Conservation (phyloP, 2,113 vertebrate genomes). For the Cyprinodon brontotheroides region DNA sequence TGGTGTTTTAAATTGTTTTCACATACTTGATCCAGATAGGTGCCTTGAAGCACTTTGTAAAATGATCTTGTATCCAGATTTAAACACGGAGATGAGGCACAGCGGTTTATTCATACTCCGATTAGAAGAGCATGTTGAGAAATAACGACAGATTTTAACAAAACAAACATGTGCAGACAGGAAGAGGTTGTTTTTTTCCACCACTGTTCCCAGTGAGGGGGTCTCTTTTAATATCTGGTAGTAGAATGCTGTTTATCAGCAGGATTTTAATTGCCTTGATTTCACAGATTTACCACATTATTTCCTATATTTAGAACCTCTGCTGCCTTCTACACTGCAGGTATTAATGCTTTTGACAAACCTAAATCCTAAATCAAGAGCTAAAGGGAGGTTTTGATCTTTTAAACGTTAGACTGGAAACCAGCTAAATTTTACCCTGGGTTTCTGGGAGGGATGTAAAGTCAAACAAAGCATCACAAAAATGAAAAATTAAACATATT, state of each 20-base stretch:
- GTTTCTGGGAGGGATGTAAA: not conserved
- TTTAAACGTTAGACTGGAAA: not conserved
- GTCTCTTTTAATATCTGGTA: slow-evolving; percentile 5
- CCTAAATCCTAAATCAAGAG: not conserved
- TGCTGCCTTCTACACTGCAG: not conserved
- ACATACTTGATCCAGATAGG: slow-evolving; percentile 14
- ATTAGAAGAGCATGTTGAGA: not conserved
- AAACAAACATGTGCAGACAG: not conserved
- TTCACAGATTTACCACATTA: not conserved
- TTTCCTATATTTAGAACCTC: not conserved
- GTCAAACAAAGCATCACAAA: not conserved
- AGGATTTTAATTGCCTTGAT: not conserved
- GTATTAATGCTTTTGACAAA: not conserved
- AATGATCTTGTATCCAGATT: not conserved
- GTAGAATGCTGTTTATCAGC: slow-evolving; percentile 2
- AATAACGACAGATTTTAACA: not conserved
- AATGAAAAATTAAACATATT: not conserved
- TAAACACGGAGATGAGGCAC: not conserved
- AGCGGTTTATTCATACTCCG: not conserved
- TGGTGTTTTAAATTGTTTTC: slow-evolving; percentile 18
- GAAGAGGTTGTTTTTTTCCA: not conserved
- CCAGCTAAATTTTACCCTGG: too few species aligned
- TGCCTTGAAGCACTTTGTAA: slow-evolving; percentile 1
- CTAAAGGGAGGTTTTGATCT: not conserved
- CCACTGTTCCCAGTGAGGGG: not conserved